phyloP scores from a whole-genome alignment of 2,888 invertebrate genomes.

The Hyposoter didymator region DNA sequence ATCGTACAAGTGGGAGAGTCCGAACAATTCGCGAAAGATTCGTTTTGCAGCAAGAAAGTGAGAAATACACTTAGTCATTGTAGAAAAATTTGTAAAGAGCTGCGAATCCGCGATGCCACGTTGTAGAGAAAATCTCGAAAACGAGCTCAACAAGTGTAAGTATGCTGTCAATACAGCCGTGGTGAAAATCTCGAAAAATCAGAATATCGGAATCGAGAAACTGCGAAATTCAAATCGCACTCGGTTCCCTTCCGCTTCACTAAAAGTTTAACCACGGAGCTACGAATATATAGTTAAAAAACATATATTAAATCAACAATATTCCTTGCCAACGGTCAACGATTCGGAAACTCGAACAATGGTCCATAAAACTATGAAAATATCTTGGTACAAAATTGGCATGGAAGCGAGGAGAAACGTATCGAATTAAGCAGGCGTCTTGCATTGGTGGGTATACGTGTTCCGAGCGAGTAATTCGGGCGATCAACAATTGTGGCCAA shows the following conservation, averaged over 20 bases:
- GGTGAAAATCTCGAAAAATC: not conserved
- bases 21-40: no score
- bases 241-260: not conserved
- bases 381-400: not conserved
- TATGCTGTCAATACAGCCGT: no score
- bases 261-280: not conserved
- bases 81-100: no score
- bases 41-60: no score
- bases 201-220: not conserved
- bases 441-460: conserved; percentile 12
- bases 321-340: not conserved
- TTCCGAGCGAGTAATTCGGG: conserved; percentile 16
- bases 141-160: no score
- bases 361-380: not conserved
- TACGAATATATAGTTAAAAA: not conserved
- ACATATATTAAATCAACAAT: not conserved
- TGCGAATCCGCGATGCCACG: no score
- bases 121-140: no score
- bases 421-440: conserved; percentile 6
- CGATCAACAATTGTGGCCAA: conserved; percentile 24
- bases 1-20: no score
- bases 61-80: no score
- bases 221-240: not conserved
- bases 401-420: conserved; percentile 18
- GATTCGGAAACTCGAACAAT: not conserved